Conservation (phyloP, 1,140 invertebrate species). For the Piezodorus guildinii region DNA sequence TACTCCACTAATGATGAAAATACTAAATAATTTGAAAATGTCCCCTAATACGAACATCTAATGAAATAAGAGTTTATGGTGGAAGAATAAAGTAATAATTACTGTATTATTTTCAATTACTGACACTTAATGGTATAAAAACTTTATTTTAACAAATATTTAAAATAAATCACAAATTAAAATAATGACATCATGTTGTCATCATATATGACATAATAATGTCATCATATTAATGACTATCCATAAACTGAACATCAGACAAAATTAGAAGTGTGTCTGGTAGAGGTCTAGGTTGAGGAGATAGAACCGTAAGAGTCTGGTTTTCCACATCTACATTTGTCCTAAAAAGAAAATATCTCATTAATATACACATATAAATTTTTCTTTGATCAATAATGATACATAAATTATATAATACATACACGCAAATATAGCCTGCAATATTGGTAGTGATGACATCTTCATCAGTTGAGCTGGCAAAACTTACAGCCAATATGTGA, state of each 20-base stretch:
- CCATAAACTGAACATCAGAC: conserved; percentile 81
- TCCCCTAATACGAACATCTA: no score
- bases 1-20: no score
- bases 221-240: conserved; percentile 47
- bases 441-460: conserved; percentile 81
- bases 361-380: conserved; percentile 23
- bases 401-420: conserved; percentile 40
- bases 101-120: no score
- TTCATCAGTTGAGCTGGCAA: conserved; percentile 58
- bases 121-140: no score
- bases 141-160: no score
- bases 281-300: conserved; percentile 81
- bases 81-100: no score
- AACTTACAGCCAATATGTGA: conserved; percentile 78
- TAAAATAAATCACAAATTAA: no score
- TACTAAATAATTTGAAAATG: no score
- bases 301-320: conserved; percentile 76
- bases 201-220: no score
- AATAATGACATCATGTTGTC: no score
- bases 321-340: conserved; percentile 81
- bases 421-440: conserved; percentile 88
- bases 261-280: conserved; percentile 69
- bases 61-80: no score
- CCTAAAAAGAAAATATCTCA: conserved; percentile 42
- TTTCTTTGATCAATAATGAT: neutral